Evolutionary conservation across 2,113 vertebrate genomes (phyloP).

Genomic region (Guaruba guarouba): DNA sequence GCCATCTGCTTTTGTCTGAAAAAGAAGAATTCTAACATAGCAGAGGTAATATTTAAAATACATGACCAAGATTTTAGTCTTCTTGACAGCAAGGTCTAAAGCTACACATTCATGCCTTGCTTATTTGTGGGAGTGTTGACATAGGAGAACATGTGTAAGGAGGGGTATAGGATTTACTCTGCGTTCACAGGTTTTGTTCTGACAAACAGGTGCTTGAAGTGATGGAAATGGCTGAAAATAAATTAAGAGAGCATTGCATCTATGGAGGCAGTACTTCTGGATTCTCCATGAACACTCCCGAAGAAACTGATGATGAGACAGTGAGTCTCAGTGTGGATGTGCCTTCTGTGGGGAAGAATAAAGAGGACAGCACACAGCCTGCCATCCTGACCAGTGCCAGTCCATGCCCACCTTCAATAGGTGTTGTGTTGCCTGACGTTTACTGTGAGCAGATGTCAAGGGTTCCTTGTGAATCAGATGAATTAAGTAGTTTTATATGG

Average conservation of each 20-base stretch:
- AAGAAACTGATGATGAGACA: conserved; percentile 75
- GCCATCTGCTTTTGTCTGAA: conserved; percentile 72
- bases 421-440: neutral
- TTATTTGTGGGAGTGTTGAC: neutral
- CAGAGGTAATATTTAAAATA: conserved; percentile 64
- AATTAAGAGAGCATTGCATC: neutral
- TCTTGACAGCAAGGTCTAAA: neutral
- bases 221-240: conserved; percentile 48
- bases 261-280: neutral
- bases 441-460: neutral
- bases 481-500: conserved; percentile 36
- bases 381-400: fast-evolving
- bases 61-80: neutral
- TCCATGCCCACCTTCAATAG: fast-evolving
- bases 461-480: conserved; percentile 67
- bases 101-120: neutral
- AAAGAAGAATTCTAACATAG: conserved; percentile 60
- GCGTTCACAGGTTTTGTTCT: neutral
- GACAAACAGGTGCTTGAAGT: conserved; percentile 58
- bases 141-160: neutral
- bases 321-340: neutral
- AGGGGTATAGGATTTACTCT: neutral
- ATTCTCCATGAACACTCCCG: conserved; percentile 71
- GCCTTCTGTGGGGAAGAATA: neutral
- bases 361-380: neutral